Evolutionary conservation across 2,888 invertebrate genomes (phyloP).

Genomic region (Meliscaeva auricollis): DNA sequence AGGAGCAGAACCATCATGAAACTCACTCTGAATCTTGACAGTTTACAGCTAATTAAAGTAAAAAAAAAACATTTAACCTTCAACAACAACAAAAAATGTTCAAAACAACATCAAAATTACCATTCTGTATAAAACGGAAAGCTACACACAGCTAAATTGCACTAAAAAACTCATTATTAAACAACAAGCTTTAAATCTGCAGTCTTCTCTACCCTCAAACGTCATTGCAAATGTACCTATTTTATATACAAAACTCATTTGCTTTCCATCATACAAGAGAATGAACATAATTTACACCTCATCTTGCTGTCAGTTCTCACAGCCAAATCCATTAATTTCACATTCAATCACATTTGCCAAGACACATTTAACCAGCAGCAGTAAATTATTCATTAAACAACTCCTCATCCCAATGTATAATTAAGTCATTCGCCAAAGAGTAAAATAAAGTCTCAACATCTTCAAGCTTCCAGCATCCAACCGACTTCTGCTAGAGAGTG

Average conservation of each 20-base stretch:
- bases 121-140: too few relatives aligned
- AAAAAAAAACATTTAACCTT: too few relatives aligned
- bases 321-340: constrained; percentile 70
- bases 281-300: constrained; percentile 71
- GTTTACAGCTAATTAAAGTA: too few relatives aligned
- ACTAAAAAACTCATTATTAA: constrained; percentile 14
- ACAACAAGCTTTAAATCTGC: constrained; percentile 12
- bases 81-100: too few relatives aligned
- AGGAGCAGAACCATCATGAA: too few relatives aligned
- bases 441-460: constrained; percentile 60
- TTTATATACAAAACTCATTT: constrained; percentile 38
- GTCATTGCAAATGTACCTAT: neutral
- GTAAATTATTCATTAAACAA: constrained; percentile 74
- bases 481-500: neutral
- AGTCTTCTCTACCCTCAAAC: constrained; percentile 35
- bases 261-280: constrained; percentile 14
- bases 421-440: constrained; percentile 72
- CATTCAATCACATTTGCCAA: constrained; percentile 74
- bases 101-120: too few relatives aligned
- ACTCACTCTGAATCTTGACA: too few relatives aligned
- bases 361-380: constrained; percentile 70
- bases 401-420: constrained; percentile 70
- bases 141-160: neutral
- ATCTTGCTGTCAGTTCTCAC: constrained; percentile 68
- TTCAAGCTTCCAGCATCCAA: constrained; percentile 32